Evolutionary conservation across 1,140 invertebrate species (phyloP), one percentile per base, ranked within the genome.

Genomic region (Heliconius nattereri): DNA sequence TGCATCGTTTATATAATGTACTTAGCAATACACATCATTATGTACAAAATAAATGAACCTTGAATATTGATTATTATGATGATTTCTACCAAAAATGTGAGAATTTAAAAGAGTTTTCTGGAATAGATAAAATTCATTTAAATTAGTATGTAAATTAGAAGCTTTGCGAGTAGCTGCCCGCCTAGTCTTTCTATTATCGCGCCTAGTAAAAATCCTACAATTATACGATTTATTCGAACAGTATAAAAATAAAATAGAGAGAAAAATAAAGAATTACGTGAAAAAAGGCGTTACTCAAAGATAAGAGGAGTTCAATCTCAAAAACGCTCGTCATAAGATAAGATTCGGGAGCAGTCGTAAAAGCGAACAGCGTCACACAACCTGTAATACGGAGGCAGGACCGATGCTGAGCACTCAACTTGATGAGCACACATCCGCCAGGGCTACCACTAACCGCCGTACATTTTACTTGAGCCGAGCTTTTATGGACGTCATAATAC

Each of bases 301-400:
- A 29, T 60, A 73, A 35, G 37, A 73, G 49, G 16, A 49, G 75
- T 70, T 80, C 78, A 83, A 80, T 80, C 71, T 78, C 57, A 45
- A 79, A 75, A 84, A 89, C 81, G 83, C 83, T 80, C 71, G 77
- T 75, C 81, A 80, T 85, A 85, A 87, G 85, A 81, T 77, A 71
- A 78, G 78, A 86, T 86, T 86, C 84, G 83, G 76, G 77, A 84
- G 79, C 84, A 79, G 78, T 80, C 86, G 81, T 88, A 90, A 88
- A 90, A 79, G 73, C 75, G 82, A 86, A 86, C 84, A 83, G 78
- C 81, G 81, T 83, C 83, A 83, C 81, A 84, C 84, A 85, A 86
- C 82, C 79, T 83, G 83, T 81, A 79, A 84, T 84, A 86, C 86
- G 84, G 84, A 84, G 79, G 73, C 78, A 76, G 78, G 81, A 81